Conservation (phyloP, 2,113 vertebrate species). For the Tetraodon nigroviridis region DNA sequence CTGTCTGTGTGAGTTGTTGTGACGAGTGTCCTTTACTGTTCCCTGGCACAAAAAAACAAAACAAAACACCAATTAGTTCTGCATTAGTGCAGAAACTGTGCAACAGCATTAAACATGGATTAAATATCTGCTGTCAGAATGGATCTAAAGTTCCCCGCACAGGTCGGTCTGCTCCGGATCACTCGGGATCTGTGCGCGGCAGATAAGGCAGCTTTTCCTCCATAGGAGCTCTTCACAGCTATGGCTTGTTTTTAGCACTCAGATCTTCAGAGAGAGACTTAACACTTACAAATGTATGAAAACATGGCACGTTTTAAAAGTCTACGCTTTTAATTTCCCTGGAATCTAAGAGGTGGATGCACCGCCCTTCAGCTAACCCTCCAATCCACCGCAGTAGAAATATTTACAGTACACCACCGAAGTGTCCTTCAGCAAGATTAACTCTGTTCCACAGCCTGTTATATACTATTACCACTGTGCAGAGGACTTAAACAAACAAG, state of each 20-base stretch:
- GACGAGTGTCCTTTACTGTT: constrained; percentile 56
- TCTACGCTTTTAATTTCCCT: no score
- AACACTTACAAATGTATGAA: constrained; percentile 27
- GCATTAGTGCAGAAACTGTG: constrained; percentile 26
- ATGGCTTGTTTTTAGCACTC: constrained; percentile 24
- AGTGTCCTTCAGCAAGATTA: constrained; percentile 41
- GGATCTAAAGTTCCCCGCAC: constrained; percentile 33
- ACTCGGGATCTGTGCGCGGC: constrained; percentile 23
- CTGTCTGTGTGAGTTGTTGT: constrained; percentile 32
- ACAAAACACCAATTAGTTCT: constrained; percentile 64
- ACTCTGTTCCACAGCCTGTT: constrained; percentile 20
- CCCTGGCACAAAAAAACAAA: constrained; percentile 43
- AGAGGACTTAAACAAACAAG: constrained; percentile 4
- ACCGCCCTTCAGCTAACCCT: constrained; percentile 35
- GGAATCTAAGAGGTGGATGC: constrained; percentile 4
- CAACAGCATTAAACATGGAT: constrained; percentile 54
- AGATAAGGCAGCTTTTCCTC: constrained; percentile 37
- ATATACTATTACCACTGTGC: background rate
- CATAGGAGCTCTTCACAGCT: constrained; percentile 13
- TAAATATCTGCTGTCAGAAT: constrained; percentile 43
- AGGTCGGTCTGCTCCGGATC: constrained; percentile 45
- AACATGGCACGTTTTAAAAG: constrained; percentile 6
- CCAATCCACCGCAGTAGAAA: constrained; percentile 11
- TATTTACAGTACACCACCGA: constrained; percentile 4
- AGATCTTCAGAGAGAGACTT: constrained; percentile 12